Evolutionary conservation across 2,113 vertebrate species (phyloP).

Genomic region (Crotalus tigris): DNA sequence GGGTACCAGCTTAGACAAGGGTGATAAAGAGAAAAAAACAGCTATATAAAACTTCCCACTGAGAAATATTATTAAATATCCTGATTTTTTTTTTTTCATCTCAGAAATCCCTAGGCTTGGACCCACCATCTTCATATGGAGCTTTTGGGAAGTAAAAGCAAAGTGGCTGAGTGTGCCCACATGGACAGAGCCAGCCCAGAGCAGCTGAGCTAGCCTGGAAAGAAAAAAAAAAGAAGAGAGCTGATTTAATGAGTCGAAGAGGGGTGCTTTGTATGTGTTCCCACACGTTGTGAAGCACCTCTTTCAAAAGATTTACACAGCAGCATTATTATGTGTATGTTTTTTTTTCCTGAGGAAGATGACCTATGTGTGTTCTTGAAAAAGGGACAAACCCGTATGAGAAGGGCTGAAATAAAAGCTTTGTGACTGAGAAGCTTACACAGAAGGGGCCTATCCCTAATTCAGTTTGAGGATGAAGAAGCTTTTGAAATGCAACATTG

Average conservation of each 20-base stretch:
- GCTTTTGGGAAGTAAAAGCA: neutral
- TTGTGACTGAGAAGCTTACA: neutral
- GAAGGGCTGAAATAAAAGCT: neutral
- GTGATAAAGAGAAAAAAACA: neutral
- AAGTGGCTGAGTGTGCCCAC: neutral
- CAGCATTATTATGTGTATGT: neutral
- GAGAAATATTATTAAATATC: neutral
- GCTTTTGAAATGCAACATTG: neutral
- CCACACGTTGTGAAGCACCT: neutral
- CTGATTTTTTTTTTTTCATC: neutral
- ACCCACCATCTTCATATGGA: neutral
- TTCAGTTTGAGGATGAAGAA: conserved; percentile 10
- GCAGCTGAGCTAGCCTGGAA: neutral
- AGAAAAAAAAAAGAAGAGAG: neutral
- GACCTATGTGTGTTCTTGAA: neutral
- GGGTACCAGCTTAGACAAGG: neutral
- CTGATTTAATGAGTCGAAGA: neutral
- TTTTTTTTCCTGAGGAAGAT: neutral
- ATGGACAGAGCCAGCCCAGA: neutral
- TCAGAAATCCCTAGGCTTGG: neutral
- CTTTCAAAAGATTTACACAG: neutral
- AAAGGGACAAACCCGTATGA: neutral
- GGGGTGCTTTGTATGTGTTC: neutral
- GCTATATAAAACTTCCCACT: neutral
- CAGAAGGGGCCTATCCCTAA: neutral